Evolutionary conservation across 2,797 vertebrate genomes (phyloP), one percentile per base, ranked within the genome.

Genomic region (Sebastolobus alascanus): DNA sequence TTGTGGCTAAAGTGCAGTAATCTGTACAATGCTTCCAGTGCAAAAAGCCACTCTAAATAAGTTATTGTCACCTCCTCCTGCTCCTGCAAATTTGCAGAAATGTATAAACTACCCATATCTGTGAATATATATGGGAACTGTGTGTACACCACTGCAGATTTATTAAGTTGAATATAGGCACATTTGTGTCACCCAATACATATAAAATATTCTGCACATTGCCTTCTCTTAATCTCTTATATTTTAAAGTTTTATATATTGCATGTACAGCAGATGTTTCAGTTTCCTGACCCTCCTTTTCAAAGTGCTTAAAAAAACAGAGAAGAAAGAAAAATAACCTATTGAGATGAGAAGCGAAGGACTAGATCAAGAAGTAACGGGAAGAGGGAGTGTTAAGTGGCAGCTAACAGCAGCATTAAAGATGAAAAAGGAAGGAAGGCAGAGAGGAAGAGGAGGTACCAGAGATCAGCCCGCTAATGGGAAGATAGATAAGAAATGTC

Each of bases 371-470:
- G 46, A 59, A 52, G 69, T 73, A 81, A 89, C 46, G n/a, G 77
- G 69, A 78, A 85, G 73, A 35, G 50, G 20, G 20, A 54, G 18
- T n/a, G 76, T 52, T 87, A 93, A 91, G 87, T 90, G 93, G 84
- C 90, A 88, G 83, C 91, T 93, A 93, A 95, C 88, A 87, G 89
- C 89, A 69, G 68, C 89, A 94, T 94, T 94, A 93, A 94, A 95
- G 91, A 96, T 95, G 89, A 91, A 95, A 90, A 88, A 94, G 87
- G 77, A 92, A 87, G 69, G 68, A 69, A 59, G 75, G 85, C 73
- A 79, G 71, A 27, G 80, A 55, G 75, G 85, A 90, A 87, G 82
- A 89, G 80, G 86, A 90, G 88, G 75, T 82, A 89, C 75, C 56
- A 83, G 60, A 87, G 88, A 93, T 93, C 86, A 84, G 75, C 35